These are phyloP conservation scores for Melanotus villosus DNA, from an alignment of 2,888 invertebrate species.

Conservation along the genomic window DNA sequence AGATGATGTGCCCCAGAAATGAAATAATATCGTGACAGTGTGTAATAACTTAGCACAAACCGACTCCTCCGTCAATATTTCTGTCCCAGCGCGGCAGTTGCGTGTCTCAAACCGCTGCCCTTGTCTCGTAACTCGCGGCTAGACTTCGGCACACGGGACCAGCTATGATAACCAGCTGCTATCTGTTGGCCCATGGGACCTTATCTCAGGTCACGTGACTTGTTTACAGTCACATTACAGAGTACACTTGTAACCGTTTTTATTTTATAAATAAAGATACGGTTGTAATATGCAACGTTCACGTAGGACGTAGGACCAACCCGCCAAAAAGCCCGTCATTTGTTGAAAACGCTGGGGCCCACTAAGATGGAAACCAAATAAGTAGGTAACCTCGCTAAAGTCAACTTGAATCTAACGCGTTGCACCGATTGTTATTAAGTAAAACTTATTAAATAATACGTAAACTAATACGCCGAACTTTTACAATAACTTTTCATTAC, in stretches of 20 bases:
- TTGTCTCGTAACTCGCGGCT: slow-evolving; percentile 53
- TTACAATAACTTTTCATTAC: too few relatives aligned
- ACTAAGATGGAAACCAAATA: too few relatives aligned
- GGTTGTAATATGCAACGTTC: slow-evolving; percentile 7
- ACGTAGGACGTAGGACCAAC: not conserved
- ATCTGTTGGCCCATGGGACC: slow-evolving; percentile 44
- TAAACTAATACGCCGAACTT: too few relatives aligned
- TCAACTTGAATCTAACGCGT: too few relatives aligned
- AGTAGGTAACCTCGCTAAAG: too few relatives aligned
- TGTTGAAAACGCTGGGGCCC: too few relatives aligned
- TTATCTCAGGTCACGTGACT: slow-evolving; percentile 45
- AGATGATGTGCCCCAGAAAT: slow-evolving; percentile 29
- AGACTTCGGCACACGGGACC: slow-evolving; percentile 45
- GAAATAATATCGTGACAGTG: slow-evolving; percentile 55
- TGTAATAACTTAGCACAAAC: slow-evolving; percentile 56
- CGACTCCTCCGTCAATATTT: slow-evolving; percentile 51
- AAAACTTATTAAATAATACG: too few relatives aligned
- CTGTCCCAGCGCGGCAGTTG: slow-evolving; percentile 59
- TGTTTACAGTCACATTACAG: slow-evolving; percentile 44
- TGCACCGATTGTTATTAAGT: too few relatives aligned
- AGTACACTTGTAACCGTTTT: slow-evolving; percentile 34
- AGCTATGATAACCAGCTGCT: slow-evolving; percentile 45
- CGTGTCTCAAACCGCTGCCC: slow-evolving; percentile 56
- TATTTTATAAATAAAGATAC: slow-evolving; percentile 35
- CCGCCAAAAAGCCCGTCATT: not conserved